Evolutionary conservation across 2,888 invertebrate genomes (phyloP).

Genomic region (Vandiemenella viatica): DNA sequence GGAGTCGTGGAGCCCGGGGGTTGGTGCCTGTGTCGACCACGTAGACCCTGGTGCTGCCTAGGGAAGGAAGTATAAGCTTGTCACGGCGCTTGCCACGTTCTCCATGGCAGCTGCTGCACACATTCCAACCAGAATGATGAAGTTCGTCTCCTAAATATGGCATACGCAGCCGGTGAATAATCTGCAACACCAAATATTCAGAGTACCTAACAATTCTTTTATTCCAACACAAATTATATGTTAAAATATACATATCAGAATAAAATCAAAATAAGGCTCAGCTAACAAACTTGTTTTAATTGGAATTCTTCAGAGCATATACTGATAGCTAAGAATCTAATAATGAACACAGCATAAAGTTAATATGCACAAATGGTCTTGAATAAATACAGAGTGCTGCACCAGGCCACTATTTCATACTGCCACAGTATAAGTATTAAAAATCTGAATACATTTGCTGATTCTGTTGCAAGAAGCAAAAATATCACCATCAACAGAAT

Average conservation of each 20-base stretch:
- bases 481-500: too few species aligned
- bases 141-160: conserved; percentile 70
- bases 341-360: too few species aligned
- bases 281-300: too few species aligned
- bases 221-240: not conserved
- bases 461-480: too few species aligned
- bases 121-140: conserved; percentile 95
- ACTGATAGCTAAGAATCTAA: not conserved
- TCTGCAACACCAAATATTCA: too few species aligned
- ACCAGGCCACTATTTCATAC: too few species aligned
- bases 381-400: too few species aligned
- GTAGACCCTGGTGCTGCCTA: conserved; percentile 72
- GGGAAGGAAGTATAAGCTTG: conserved; percentile 65
- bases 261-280: too few species aligned
- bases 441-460: too few species aligned
- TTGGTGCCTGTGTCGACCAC: conserved; percentile 64
- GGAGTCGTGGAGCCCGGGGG: conserved; percentile 52
- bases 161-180: conserved; percentile 72
- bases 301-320: not conserved
- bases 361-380: too few species aligned
- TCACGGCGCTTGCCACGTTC: conserved; percentile 43
- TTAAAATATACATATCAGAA: not conserved
- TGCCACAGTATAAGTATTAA: too few species aligned
- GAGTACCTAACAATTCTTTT: too few species aligned
- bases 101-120: conserved; percentile 80